Base-by-base conservation (phyloP, 2,888 invertebrate species). In the Cheiracanthium punctorium region DNA sequence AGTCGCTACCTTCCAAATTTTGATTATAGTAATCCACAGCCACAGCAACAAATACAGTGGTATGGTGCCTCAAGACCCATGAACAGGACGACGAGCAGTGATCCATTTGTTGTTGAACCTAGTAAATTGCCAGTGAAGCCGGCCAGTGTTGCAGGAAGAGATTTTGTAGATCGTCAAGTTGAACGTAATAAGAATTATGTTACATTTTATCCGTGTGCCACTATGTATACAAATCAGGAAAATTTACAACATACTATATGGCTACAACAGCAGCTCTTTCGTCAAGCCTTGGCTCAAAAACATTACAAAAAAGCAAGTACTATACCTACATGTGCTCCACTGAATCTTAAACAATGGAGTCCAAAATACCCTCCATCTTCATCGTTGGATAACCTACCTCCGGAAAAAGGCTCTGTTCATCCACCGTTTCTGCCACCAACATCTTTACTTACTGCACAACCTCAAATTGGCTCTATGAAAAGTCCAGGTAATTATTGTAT, bases 151-250 rank as follows among this genome's bases (percentile, higher is more conserved):
- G 69, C 79, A 37, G 80, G 84, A 24, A 80, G 75, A 30, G 81
- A 80, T 77, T 87, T 81, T 29, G 29, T 81, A 8, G 80, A 80
- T 33, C 71, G 80, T 24, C 80, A 87, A 73, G 76, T 72, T 5
- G 87, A 87, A 58, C 71, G 81, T 32, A 87, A 87, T 71, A 79
- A 76, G 20, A 82, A 88, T 64, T 88, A 84, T 71, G 80, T 84
- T 8, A 80, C 84, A 17, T 80, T 84, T 43, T 84, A 80, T 48
- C 88, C 88, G 30, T 93, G 94, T 0, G 94, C 94, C 82, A 94
- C 94, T 0, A 94, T 95, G 94, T 95, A 95, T 92, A 95, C 95
- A 20, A 94, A 95, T 90, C 93, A 93, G 67, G 94, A 94, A 0
- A 94, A 95, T 90, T 92, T 95, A 30, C 94, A 94, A 88, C 94